Percentiles rank a stretch among this genome's conserved stretches.
Evolutionary conservation across 2,888 invertebrate genomes (phyloP).

Genomic region (Horisme vitalbata): DNA sequence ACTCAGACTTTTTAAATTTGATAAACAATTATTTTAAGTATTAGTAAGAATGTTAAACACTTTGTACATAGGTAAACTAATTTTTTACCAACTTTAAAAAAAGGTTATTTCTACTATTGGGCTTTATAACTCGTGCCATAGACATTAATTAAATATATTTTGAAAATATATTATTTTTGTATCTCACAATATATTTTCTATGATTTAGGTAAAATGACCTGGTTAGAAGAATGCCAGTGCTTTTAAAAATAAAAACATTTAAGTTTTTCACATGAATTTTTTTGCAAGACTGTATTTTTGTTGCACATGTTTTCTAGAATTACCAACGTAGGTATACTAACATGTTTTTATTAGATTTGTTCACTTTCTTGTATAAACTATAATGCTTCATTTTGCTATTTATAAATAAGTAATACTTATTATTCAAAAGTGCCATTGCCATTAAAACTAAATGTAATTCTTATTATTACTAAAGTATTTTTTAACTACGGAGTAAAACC

Average conservation of each 20-base stretch:
- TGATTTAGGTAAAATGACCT: no score
- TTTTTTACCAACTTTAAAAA: slow-evolving; percentile 39
- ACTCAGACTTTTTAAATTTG: slow-evolving; percentile 55
- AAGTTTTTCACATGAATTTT: no score
- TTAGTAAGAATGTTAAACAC: slow-evolving; percentile 19
- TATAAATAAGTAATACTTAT: no score
- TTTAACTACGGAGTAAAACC: background rate
- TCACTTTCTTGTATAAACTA: no score
- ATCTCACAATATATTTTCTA: background rate
- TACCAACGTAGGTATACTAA: no score
- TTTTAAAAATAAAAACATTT: no score
- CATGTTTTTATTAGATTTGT: no score
- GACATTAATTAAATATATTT: slow-evolving; percentile 36
- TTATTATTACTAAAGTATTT: slow-evolving; percentile 25
- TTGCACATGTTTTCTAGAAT: background rate
- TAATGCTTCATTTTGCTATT: slow-evolving; percentile 63
- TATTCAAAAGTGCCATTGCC: slow-evolving; percentile 75
- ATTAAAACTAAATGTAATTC: slow-evolving; percentile 34
- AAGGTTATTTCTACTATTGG: slow-evolving; percentile 51
- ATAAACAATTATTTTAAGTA: slow-evolving; percentile 18
- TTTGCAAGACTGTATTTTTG: background rate
- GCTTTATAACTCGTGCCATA: slow-evolving; percentile 75
- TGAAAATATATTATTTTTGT: slow-evolving; percentile 15
- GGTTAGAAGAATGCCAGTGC: no score
- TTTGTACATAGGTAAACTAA: slow-evolving; percentile 56